A percentile compares a stretch with the other conserved stretches of the same genome.
Conservation (phyloP, 2,113 vertebrate genomes). For the Gulo gulo region DNA sequence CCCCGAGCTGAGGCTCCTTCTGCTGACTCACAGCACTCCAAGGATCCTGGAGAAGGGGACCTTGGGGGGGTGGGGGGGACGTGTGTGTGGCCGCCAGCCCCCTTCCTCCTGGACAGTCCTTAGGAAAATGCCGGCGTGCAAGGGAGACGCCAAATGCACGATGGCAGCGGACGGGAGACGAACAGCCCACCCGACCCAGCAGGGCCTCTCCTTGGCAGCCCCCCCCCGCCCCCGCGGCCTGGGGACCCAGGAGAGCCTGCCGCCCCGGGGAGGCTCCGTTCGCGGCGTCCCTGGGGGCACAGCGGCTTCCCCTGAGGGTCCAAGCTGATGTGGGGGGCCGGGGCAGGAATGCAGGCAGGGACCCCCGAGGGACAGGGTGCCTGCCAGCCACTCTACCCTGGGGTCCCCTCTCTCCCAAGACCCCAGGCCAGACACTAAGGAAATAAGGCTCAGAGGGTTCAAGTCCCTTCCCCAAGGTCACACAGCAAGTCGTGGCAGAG, state of each 20-base stretch:
- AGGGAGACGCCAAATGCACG: conserved; percentile 62
- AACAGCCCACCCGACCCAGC: accelerated
- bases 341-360: neutral
- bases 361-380: accelerated
- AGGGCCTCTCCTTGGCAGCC: neutral
- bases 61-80: accelerated
- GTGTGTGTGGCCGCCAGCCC: conserved; percentile 56
- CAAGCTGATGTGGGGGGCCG: accelerated
- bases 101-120: conserved; percentile 70
- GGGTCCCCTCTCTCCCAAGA: neutral
- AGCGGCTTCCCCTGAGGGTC: accelerated
- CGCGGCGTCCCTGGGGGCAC: neutral
- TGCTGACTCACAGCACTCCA: accelerated
- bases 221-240: neutral
- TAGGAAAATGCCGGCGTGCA: conserved; percentile 67
- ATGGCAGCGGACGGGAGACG: conserved; percentile 22
- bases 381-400: accelerated
- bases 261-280: accelerated
- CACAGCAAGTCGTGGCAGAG: neutral
- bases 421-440: neutral
- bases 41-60: no score
- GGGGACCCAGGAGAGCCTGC: neutral
- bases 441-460: neutral
- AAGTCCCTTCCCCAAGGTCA: neutral
- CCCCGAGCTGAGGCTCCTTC: neutral